Base-by-base conservation (phyloP, 2,797 vertebrate species). In the Paratrypauchen microcephalus region DNA sequence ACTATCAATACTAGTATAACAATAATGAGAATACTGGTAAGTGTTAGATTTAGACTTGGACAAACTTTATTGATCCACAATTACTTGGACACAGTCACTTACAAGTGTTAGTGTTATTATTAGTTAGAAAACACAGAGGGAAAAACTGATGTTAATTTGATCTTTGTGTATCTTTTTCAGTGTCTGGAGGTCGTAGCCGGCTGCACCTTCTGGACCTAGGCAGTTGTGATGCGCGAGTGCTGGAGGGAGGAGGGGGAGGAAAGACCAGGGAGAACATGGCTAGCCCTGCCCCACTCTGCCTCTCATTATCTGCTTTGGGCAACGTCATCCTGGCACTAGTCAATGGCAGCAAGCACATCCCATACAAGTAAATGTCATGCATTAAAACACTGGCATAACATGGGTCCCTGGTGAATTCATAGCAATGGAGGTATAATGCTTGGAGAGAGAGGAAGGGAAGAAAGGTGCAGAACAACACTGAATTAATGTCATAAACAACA, bases 331-430 rank as follows among this genome's bases (percentile, higher is more conserved):
- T 99, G 0, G 96, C 97, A 66, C 92, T 99, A 24, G 97, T 99
- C 93, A 98, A 99, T 0, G 97, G 97, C 77, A 97, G 96, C 93
- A 99, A 99, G 77, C 97, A 99, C 90, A 97, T 99, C 86, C 97
- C 97, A 0, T 99, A 97, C 95, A 99, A 98, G 97, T 99, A 95
- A 92, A 60, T 45, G 7, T 6, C 30, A 47, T 72, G 39, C 68
- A 68, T 75, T 45, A 74, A 24, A 18, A 64, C 62, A 69, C 2
- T 52, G 0, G 66, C 45, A n/a, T 16, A 63, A 56, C 64, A 24
- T 19, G 23, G 21, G 68, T 57, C n/a, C 1, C 32, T 56, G 59
- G 66, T 68, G 48, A 66, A 16, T 68, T 8, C 58, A 45, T 45
- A 57, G 32, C 65, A 71, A 68, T n/a, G 52, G 28, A 61, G 36